A percentile compares a stretch with the other conserved stretches of the same genome.
These are phyloP conservation scores for Furnarius figulus DNA, from an alignment of 2,113 vertebrate species.

Conservation along the genomic window DNA sequence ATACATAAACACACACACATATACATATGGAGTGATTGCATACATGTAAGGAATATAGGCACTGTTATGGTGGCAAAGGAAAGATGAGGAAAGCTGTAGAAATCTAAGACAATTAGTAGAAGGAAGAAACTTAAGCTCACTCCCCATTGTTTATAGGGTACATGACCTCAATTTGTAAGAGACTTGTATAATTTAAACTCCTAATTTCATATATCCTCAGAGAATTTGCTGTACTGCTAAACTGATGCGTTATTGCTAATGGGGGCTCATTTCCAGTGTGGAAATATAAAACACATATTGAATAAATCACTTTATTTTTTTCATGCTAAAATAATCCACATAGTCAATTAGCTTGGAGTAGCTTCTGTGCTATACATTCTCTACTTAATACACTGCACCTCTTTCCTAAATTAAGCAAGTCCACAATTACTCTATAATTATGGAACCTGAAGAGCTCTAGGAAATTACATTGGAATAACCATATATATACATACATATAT, in stretches of 20 bases:
- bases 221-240: background rate
- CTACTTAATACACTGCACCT: background rate
- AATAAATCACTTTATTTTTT: background rate
- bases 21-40: background rate
- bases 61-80: background rate
- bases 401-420: background rate
- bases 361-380: background rate
- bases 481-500: background rate
- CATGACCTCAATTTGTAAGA: conserved; percentile 1
- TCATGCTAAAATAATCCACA: background rate
- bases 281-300: background rate
- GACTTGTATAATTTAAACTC: background rate
- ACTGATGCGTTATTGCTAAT: background rate
- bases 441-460: background rate
- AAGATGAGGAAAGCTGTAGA: background rate
- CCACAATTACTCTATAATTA: background rate
- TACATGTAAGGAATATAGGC: background rate
- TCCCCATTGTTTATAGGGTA: background rate
- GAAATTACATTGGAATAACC: background rate
- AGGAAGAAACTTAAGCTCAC: background rate
- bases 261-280: background rate
- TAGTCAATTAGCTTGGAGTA: background rate
- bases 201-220: background rate
- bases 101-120: background rate
- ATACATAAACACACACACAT: background rate